Evolutionary conservation across 2,888 invertebrate species (phyloP).

Genomic region (Cataglyphis albicans): DNA sequence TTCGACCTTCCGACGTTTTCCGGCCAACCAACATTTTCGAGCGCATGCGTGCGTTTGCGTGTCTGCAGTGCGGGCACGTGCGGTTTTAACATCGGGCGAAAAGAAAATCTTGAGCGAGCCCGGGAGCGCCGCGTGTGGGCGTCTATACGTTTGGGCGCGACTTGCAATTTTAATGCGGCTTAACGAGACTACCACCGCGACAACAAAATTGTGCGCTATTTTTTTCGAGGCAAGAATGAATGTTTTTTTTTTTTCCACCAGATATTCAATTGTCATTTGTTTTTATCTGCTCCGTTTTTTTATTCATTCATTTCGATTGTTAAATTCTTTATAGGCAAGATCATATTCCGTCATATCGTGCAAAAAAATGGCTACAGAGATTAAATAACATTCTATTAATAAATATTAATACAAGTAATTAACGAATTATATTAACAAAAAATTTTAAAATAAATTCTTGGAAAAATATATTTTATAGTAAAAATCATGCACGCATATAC

Average conservation of each 20-base stretch:
- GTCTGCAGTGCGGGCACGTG: constrained; percentile 75
- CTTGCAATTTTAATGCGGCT: constrained; percentile 47
- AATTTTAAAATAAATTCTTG: neutral
- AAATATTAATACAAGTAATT: neutral
- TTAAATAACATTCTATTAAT: neutral
- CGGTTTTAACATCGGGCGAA: constrained; percentile 69
- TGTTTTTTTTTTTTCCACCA: neutral
- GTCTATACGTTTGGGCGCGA: constrained; percentile 28
- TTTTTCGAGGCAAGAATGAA: neutral
- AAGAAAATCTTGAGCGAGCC: constrained; percentile 57
- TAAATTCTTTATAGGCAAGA: neutral
- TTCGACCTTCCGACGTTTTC: constrained; percentile 40
- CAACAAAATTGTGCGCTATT: neutral
- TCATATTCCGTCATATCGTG: neutral
- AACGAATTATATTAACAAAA: neutral
- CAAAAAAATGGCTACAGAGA: neutral
- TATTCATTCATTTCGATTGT: neutral
- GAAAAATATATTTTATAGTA: neutral
- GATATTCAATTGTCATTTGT: neutral
- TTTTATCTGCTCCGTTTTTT: neutral
- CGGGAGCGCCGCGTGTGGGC: neutral
- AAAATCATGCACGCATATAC: neutral
- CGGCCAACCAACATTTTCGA: constrained; percentile 8
- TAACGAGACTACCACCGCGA: constrained; percentile 36
- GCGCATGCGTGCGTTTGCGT: constrained; percentile 63